Conservation (phyloP, 2,888 invertebrate genomes). For the Erebia palarica region DNA sequence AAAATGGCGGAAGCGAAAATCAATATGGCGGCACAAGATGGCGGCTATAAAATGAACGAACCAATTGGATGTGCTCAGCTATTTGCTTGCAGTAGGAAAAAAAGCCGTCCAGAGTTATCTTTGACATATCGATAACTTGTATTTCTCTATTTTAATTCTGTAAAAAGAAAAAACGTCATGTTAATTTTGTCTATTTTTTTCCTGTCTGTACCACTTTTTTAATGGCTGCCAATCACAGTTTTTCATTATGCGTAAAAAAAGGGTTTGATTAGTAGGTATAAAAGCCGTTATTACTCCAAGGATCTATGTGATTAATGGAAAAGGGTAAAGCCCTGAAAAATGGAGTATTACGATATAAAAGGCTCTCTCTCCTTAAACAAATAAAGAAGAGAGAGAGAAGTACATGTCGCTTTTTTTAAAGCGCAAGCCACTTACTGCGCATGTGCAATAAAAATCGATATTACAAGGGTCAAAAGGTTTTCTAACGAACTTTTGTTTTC, state of each 20-base stretch:
- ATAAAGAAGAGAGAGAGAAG: neutral
- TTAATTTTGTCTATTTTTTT: constrained; percentile 50
- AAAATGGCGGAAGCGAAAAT: constrained; percentile 53
- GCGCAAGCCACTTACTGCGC: constrained; percentile 45
- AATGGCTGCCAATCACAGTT: constrained; percentile 20
- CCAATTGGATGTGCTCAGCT: constrained; percentile 81
- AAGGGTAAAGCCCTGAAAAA: no score
- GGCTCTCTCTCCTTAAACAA: no score
- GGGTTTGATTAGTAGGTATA: neutral
- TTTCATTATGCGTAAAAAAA: neutral
- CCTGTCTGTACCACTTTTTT: constrained; percentile 24
- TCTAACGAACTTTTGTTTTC: constrained; percentile 29
- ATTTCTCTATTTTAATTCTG: constrained; percentile 63
- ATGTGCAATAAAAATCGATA: constrained; percentile 49
- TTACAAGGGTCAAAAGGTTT: constrained; percentile 46
- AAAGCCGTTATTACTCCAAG: neutral
- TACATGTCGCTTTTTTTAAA: neutral
- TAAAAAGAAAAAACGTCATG: constrained; percentile 64
- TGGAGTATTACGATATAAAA: no score
- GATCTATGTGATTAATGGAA: no score
- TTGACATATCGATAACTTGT: constrained; percentile 75
- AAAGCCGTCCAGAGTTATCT: constrained; percentile 80
- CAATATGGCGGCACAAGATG: constrained; percentile 60
- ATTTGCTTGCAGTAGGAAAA: constrained; percentile 83
- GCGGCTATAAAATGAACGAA: constrained; percentile 67